Base-by-base conservation (phyloP, 2,797 vertebrate species). In the Alauda arvensis region DNA sequence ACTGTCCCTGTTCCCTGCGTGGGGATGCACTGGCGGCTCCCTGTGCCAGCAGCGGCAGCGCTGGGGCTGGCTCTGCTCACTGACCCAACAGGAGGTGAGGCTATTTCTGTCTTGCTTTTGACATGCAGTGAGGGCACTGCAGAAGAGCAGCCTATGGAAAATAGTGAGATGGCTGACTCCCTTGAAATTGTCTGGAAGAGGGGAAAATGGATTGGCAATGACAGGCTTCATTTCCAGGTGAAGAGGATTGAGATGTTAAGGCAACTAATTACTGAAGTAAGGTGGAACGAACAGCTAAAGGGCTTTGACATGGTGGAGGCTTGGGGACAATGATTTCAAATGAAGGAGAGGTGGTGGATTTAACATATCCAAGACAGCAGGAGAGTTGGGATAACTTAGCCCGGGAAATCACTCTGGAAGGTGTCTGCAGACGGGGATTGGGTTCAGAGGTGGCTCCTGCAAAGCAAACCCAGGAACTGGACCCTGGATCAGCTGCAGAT, bases 41-140 rank as follows among this genome's bases (percentile, higher is more conserved):
- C 75, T 45, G 56, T 48, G 80, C 77, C 2, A 1, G 28, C 69
- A 48, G 67, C 3, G 0, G 24, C 87, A 55, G 67, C 0, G 1
- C 59, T 9, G 61, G 33, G 40, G 31, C 78, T 75, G 74, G 46
- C 75, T 76, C 65, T 6, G 28, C 70, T 85, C 83, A 16, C 63
- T 89, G 91, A 85, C 93, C 61, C 1, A 79, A 53, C 71, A 76
- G 82, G 86, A 93, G 81, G 63, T 43, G 87, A 90, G 72, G 91
- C 85, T 95, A 85, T 92, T 95, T 94, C 62, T 63, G 77, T 74
- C 85, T 67, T 37, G 67, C 75, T 91, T 89, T 90, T 53, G 59
- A 65, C 52, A 28, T 7, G 77, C 85, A 71, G 48, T 0, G 52
- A 91, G 87, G 70, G 75, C 80, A 84, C 60, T 67, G 80, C 89